Conservation (phyloP, 2,888 invertebrate genomes). For the Acanthopleura granulata region DNA sequence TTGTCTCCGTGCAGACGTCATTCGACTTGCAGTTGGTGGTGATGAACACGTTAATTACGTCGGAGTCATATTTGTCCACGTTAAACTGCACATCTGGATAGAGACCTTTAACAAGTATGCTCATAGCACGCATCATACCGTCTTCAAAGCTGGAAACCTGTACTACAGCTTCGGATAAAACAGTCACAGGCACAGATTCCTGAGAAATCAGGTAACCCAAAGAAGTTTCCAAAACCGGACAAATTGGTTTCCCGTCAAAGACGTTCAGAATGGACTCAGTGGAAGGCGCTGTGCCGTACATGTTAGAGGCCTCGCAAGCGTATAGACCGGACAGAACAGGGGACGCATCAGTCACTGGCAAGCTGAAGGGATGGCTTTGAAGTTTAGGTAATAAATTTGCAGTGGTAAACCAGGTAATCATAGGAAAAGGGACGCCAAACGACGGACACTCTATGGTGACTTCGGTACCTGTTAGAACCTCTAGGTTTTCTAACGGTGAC, state of each 20-base stretch:
- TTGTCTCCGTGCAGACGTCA: no score
- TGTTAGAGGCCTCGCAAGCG: background rate
- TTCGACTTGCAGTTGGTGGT: no score
- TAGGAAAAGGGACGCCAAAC: background rate
- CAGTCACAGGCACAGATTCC: background rate
- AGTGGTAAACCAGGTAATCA: background rate
- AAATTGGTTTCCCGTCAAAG: background rate
- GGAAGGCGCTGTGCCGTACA: background rate
- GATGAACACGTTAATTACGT: no score
- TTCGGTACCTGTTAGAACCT: background rate
- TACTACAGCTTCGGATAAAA: no score
- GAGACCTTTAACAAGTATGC: no score
- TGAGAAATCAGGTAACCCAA: background rate
- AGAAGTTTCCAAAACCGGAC: background rate
- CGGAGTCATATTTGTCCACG: no score
- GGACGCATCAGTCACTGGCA: background rate
- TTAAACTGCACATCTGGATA: no score
- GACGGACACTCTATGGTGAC: background rate
- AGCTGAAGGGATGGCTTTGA: background rate
- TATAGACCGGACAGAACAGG: background rate
- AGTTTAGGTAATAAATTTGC: background rate
- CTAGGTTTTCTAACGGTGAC: background rate
- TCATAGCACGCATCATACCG: no score
- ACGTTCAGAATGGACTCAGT: background rate
- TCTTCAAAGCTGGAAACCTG: no score